phyloP scores from a whole-genome alignment of 53 echinoderm and acorn worm genomes.

The Zoroaster sp. region DNA sequence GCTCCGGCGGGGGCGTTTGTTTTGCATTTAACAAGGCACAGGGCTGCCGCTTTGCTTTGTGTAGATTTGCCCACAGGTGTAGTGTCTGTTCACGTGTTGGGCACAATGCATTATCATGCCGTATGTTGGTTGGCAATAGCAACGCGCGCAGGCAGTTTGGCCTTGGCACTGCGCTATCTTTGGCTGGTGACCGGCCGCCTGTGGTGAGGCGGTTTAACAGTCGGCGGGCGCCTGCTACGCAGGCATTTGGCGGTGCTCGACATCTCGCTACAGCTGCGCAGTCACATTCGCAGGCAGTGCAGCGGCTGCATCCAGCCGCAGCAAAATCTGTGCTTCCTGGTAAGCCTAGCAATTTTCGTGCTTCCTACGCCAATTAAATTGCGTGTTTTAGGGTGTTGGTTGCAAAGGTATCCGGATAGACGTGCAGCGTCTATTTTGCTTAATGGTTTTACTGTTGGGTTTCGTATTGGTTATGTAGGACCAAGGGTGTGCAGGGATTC shows the following conservation, averaged over 20 bases:
- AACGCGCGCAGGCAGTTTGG: background rate
- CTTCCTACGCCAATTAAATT: conserved; percentile 8
- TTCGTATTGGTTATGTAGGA: background rate
- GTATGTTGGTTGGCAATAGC: background rate
- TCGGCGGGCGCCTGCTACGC: background rate
- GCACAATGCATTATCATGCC: background rate
- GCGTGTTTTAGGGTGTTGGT: background rate
- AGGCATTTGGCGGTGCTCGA: background rate
- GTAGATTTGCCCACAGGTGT: background rate
- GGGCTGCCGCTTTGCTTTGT: background rate
- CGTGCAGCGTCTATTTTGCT: background rate
- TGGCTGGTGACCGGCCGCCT: background rate
- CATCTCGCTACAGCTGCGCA: background rate
- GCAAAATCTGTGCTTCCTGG: too few species aligned
- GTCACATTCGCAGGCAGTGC: background rate
- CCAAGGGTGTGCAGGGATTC: background rate
- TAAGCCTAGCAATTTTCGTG: background rate
- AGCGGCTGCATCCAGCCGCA: too few species aligned
- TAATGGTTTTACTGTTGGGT: background rate
- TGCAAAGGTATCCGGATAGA: background rate
- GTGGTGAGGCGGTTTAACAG: background rate
- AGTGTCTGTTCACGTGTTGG: background rate
- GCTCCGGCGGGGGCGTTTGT: background rate
- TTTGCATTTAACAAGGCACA: background rate
- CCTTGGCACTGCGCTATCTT: background rate